Evolutionary conservation across 2,888 invertebrate genomes (phyloP).

Genomic region (Corythucha ciliata): DNA sequence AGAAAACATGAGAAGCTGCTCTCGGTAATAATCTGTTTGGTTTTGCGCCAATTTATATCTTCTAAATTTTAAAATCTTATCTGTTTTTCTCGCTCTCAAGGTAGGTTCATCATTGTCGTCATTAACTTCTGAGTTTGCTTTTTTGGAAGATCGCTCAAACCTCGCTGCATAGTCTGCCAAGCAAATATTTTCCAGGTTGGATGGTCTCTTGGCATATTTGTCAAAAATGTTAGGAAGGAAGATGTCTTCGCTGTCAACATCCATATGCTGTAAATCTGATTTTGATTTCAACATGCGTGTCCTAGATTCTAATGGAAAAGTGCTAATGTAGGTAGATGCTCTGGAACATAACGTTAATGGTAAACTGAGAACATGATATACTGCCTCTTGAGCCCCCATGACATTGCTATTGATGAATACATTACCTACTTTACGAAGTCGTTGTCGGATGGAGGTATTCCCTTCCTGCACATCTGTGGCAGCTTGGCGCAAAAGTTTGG

Average conservation of each 20-base stretch:
- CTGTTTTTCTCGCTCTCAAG: too few species aligned
- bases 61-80: too few species aligned
- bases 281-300: slow-evolving; percentile 1
- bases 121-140: background rate
- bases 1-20: too few species aligned
- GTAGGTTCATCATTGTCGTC: too few species aligned
- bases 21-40: too few species aligned
- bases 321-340: slow-evolving; percentile 25
- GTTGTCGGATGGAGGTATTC: slow-evolving; percentile 33
- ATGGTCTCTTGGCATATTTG: slow-evolving; percentile 34
- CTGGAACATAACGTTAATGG: slow-evolving; percentile 32
- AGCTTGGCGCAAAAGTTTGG: slow-evolving; percentile 5
- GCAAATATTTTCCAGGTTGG: slow-evolving; percentile 32
- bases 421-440: slow-evolving; percentile 30
- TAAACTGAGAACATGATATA: slow-evolving; percentile 29
- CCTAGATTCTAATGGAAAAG: slow-evolving; percentile 8
- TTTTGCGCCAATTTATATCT: too few species aligned
- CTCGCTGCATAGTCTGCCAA: slow-evolving; percentile 35
- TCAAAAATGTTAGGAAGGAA: slow-evolving; percentile 31
- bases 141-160: slow-evolving; percentile 21
- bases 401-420: slow-evolving; percentile 32
- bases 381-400: slow-evolving; percentile 36
- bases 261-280: slow-evolving; percentile 2
- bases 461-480: slow-evolving; percentile 27
- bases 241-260: slow-evolving; percentile 7